Evolutionary conservation across 2,113 vertebrate genomes (phyloP), one percentile per base, ranked within the genome.

Genomic region (Zosterops japonicus): DNA sequence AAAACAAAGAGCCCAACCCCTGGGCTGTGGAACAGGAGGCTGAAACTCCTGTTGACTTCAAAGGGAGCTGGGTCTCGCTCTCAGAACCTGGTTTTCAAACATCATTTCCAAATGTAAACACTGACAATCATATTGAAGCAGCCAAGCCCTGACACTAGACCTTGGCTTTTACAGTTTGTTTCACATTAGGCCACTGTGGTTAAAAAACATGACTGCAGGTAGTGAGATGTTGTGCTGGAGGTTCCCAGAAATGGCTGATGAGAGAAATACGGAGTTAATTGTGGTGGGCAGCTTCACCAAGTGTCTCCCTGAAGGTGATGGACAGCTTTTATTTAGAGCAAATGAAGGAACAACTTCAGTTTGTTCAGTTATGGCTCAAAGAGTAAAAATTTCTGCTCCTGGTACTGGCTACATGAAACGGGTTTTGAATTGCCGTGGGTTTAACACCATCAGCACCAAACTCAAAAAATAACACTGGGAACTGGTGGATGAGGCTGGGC

Each of bases 11-110:
- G 83, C 69, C 65, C 64, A 93, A 63, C 63, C 82, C 76, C 74
- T 75, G 75, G 90, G 71, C 47, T 69, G 60, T 90, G 91, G 87
- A 96, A 94, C 85, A n/a, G 3, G 14, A 77, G 49, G 70, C 44
- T 95, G 87, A 93, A 91, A 86, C 53, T 89, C 55, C 77, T 41
- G 28, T 24, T 70, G 56, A 90, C 92, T 93, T 94, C 94, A 95
- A 96, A 95, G 81, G 67, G 50, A 86, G 28, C 19, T 74, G 56
- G 31, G 25, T 91, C 60, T 94, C 10, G 0, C 52, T 28, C 63
- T 72, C 39, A 74, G 29, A 86, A 65, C 24, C 35, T 4, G 11
- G 24, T 39, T 95, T 96, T 70, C 83, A 93, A 90, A 75, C 56
- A 39, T 33, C 2, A 0, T 14, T 4, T 81, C 49, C 50, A 69